Evolutionary conservation across 2,888 invertebrate genomes (phyloP).

Genomic region (Melangyna quadrimaculata): DNA sequence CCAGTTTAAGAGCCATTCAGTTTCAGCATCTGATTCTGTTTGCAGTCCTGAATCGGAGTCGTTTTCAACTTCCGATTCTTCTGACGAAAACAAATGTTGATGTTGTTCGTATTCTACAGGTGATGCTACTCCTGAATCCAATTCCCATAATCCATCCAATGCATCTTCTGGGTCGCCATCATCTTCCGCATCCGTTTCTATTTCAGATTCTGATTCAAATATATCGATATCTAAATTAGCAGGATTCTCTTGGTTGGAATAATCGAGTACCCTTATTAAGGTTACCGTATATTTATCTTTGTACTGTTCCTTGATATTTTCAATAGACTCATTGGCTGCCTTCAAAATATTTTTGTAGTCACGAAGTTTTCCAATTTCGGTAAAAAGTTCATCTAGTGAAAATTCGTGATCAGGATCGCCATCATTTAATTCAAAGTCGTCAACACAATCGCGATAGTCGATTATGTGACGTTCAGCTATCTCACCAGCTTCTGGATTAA

Average conservation of each 20-base stretch:
- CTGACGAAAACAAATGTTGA: not conserved
- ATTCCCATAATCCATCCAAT: not conserved
- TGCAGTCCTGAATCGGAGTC: not conserved
- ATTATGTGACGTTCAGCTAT: not conserved
- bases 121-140: constrained; percentile 3
- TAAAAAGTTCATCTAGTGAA: not conserved
- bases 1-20: not conserved
- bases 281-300: not conserved
- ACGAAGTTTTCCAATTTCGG: constrained; percentile 6
- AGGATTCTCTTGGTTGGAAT: not conserved
- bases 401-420: not conserved
- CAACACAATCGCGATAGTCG: constrained; percentile 5
- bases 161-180: not conserved
- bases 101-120: not conserved
- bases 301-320: not conserved
- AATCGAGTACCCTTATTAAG: not conserved
- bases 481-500: not conserved
- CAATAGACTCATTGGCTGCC: constrained; percentile 1
- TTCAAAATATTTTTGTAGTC: constrained; percentile 20
- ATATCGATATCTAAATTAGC: not conserved
- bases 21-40: not conserved
- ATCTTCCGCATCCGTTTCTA: constrained; percentile 1
- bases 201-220: not conserved
- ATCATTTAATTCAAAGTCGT: not conserved
- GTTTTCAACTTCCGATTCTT: not conserved